A percentile compares a stretch with the other conserved stretches of the same genome.
Evolutionary conservation across 1,140 invertebrate genomes (phyloP).

Genomic region (Drosophila ironensis): DNA sequence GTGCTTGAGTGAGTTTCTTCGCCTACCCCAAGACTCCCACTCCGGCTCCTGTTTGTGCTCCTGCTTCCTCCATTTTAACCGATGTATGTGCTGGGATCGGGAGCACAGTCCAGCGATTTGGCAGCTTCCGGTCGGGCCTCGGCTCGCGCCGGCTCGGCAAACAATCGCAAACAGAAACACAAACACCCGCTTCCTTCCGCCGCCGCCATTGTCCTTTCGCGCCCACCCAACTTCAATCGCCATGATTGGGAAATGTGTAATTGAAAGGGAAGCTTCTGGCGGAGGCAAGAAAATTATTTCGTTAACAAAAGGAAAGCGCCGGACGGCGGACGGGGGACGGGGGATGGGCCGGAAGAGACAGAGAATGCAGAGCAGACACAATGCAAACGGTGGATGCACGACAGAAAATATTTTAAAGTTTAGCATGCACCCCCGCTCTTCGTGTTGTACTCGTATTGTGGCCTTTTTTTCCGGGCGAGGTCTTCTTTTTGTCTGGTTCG

Average conservation of each 20-base stretch:
- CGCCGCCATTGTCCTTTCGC: conserved; percentile 71
- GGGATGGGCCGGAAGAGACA: neutral
- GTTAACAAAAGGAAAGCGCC: conserved; percentile 76
- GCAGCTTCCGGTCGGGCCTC: conserved; percentile 44
- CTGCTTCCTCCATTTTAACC: conserved; percentile 1
- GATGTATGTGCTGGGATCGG: conserved; percentile 58
- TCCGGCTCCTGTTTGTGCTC: neutral
- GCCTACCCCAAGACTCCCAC: conserved; percentile 45
- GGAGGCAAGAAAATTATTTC: conserved; percentile 77
- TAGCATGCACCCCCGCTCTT: conserved; percentile 35
- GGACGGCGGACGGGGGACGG: neutral
- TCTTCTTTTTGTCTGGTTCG: conserved; percentile 9
- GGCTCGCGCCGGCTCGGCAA: neutral
- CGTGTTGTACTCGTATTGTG: conserved; percentile 28
- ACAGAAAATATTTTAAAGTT: conserved; percentile 75
- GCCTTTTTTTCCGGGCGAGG: conserved; percentile 1
- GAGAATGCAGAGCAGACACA: conserved; percentile 27
- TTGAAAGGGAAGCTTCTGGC: conserved; percentile 81
- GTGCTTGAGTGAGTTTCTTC: conserved; percentile 79
- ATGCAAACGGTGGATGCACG: conserved; percentile 39
- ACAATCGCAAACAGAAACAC: conserved; percentile 25
- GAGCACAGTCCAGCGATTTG: conserved; percentile 55
- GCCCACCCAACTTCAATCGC: conserved; percentile 23
- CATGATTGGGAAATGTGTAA: conserved; percentile 73
- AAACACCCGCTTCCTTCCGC: conserved; percentile 57